Conservation (phyloP, 2,113 vertebrate genomes). For the Tachysurus vachellii region DNA sequence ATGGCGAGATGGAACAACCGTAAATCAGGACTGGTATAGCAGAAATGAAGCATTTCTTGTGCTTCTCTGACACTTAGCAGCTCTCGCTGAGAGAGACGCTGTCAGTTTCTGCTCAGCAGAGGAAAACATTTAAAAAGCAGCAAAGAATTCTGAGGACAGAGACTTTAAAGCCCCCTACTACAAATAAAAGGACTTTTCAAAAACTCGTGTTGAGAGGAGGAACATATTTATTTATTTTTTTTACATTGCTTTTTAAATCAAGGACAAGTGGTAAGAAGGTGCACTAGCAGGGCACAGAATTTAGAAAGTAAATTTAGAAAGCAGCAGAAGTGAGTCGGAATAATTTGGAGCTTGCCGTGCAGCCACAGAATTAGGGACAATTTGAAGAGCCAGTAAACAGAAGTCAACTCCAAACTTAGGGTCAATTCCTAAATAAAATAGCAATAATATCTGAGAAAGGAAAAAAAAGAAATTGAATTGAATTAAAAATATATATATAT, state of each 20-base stretch:
- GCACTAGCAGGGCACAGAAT: slow-evolving; percentile 5
- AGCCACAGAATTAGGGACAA: slow-evolving; percentile 9
- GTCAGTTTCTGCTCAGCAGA: slow-evolving; percentile 71
- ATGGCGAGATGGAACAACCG: slow-evolving; percentile 26
- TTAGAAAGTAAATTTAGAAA: slow-evolving; percentile 40
- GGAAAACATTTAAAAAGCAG: slow-evolving; percentile 68
- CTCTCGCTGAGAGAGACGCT: slow-evolving; percentile 68
- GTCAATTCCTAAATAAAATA: not conserved
- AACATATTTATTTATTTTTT: not conserved
- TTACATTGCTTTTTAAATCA: slow-evolving; percentile 45
- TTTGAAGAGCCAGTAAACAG: slow-evolving; percentile 6
- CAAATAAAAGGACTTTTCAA: slow-evolving; percentile 35
- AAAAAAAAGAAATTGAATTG: not conserved
- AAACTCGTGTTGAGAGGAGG: slow-evolving; percentile 33
- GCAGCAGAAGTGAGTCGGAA: slow-evolving; percentile 51
- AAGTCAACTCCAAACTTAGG: not conserved
- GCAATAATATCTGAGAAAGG: not conserved
- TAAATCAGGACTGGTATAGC: slow-evolving; percentile 62
- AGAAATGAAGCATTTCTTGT: slow-evolving; percentile 52
- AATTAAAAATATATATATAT: not conserved
- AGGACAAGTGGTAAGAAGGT: slow-evolving; percentile 36
- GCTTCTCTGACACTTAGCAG: slow-evolving; percentile 65
- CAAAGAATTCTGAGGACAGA: slow-evolving; percentile 34
- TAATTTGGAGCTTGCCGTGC: slow-evolving; percentile 12
- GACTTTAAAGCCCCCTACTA: slow-evolving; percentile 37